Evolutionary conservation across 37 sponge, comb jelly and placozoan genomes (phyloP), one percentile per base, ranked within the genome.

Genomic region (Ephydatia muelleri): DNA sequence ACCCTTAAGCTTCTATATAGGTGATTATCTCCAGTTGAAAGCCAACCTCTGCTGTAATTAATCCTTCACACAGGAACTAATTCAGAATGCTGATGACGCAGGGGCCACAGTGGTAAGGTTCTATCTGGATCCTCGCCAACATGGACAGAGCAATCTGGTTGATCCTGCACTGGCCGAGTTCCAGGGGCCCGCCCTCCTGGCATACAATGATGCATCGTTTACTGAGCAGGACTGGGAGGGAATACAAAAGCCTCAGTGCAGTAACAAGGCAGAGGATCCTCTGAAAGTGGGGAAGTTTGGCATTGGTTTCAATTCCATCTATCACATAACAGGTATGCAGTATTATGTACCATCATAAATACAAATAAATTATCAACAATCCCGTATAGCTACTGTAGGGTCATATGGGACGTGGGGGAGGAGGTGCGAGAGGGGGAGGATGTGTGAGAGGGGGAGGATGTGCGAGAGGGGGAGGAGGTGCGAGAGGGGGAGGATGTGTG

Each of bases 41-140:
- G 66, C 21, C 66, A 65, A 65, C 66, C 66, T 21, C 21, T 22
- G n/a, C 31, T 23, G 66, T 21, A 65, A 32, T 67, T 36, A 40
- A 5, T 73, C 6, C 25, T 74, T 4, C 25, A 29, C 26, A 26
- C 72, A 87, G 82, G 82, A 87, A 33, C 38, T 87, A 35, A 82
- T 87, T 68, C 82, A 86, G 65, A 86, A 86, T 86, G 86, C 86
- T 79, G 86, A 86, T 80, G 86, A 86, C 72, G 86, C 86, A 22
- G 86, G 86, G 27, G 86, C 86, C 12, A 71, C 35, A 49, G 67
- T 29, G 9, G 82, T 87, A 21, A 82, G 73, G 48, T 87, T 87
- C 38, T 25, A 82, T 2, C 39, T 87, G 22, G 88, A 87, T 38
- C 34, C 67, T 22, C 82, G 74, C 27, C 23, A 74, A 30, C 82